Evolutionary conservation across 1,140 invertebrate genomes (phyloP), one percentile per base, ranked within the genome.

Genomic region (Stegodyphus mimosarum): DNA sequence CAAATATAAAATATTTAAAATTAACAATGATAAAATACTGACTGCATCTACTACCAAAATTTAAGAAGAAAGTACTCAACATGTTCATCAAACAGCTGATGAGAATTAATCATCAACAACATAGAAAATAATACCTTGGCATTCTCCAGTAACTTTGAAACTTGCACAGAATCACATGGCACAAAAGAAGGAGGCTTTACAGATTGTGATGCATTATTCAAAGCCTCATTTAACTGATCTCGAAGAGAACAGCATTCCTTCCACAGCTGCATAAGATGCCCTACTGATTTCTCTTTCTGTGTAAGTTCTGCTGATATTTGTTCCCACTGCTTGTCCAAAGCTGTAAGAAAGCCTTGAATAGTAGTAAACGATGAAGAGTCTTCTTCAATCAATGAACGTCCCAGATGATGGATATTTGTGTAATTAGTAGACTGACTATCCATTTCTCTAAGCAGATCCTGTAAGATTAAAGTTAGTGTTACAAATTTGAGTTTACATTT

Each of bases 251-350:
- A 87, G 83, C 95, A 94, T 84, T 95, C 94, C 87, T 95, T 94
- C 91, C 95, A 94, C 1, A 94, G 93, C 73, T 92, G 92, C 66
- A 94, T 93, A 60, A 96, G 93, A 5, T 94, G 92, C 13, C 92
- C 92, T 87, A 95, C 95, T 87, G 90, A 88, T 75, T 89, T 89
- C 70, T 90, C 94, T 86, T 95, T 94, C 66, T 96, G 94, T 63
- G 93, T 92, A 6, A 97, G 92, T 18, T 94, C 90, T 75, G 95
- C 93, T 79, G 94, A 93, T 0, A 96, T 90, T 88, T 94, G 94
- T 88, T 96, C 95, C 93, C 94, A 97, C 83, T 94, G 94, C 51
- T 93, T 93, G 87, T 96, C 95, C 60, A 95, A 92, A 0, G 94
- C 92, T 3, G 94, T 92, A 0, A 97, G 89, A 60, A 94, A 93